Base-by-base conservation (phyloP, 2,797 vertebrate genomes). In the Jordanella pulchra region DNA sequence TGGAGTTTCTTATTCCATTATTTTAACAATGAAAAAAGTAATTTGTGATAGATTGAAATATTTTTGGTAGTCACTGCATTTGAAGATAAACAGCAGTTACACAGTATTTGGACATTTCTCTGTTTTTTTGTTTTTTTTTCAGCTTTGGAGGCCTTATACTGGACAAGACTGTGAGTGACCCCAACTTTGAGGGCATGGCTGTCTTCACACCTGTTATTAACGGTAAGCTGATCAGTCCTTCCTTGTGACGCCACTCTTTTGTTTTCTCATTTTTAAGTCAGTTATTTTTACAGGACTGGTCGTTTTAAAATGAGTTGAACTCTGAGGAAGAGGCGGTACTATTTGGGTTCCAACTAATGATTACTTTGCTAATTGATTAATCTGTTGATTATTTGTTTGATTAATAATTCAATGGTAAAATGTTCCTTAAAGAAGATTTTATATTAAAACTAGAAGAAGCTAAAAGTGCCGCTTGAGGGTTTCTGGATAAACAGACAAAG, bases 71-170 rank as follows among this genome's bases (percentile, higher is more conserved):
- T 25, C 42, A 47, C 1, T 27, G 7, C 25, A 48, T 51, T 7
- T 32, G n/a, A 23, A 35, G 30, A 30, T 30, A n/a, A 32, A 27
- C 9, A 54, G 12, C n/a, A 51, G 28, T 64, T 69, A 54, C 7
- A 54, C 3, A 69, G 25, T 44, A 54, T 30, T 27, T 15, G 2
- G 10, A 13, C 58, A 44, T n/a, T 45, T 12, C 9, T 70, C n/a
- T 82, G 32, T 78, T 58, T 73, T 58, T 1, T 60, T 18, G 5
- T 7, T 82, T 63, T 11, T 63, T 83, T 71, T 77, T 4, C 87
- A 99, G 98, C 84, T 92, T 97, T 1, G 98, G 97, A 73, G 97
- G 98, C 1, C 94, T 99, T 5, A 99, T 99, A 86, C 91, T 99
- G 92, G 96, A 97, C 91, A 97, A 93, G 91, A 98, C 97, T 23